Conservation (phyloP, 2,888 invertebrate genomes). For the Caenorhabditis plicata region DNA sequence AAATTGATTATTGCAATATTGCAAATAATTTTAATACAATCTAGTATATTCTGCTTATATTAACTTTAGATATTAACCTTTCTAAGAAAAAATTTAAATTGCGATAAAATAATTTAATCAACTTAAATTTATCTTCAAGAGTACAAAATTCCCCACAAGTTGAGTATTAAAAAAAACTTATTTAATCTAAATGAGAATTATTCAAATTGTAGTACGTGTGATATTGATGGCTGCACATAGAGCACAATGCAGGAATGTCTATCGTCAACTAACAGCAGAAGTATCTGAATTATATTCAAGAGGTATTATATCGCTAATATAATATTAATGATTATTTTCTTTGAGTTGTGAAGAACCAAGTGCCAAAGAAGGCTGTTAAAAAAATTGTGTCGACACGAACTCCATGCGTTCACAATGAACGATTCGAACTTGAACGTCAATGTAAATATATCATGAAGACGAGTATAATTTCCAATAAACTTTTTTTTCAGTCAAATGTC, state of each 20-base stretch:
- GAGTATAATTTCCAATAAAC: neutral
- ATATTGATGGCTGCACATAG: slow-evolving; percentile 24
- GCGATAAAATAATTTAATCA: no score
- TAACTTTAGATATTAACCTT: no score
- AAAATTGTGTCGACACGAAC: slow-evolving; percentile 16
- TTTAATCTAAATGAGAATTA: no score
- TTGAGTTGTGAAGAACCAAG: slow-evolving; percentile 31
- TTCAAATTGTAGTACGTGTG: slow-evolving; percentile 9
- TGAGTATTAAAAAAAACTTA: neutral
- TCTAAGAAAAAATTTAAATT: no score
- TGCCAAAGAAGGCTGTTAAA: slow-evolving; percentile 33
- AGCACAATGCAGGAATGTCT: slow-evolving; percentile 23
- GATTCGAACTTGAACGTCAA: slow-evolving; percentile 25
- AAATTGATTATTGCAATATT: no score
- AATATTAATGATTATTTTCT: no score
- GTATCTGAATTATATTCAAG: slow-evolving; percentile 28
- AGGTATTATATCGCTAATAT: no score
- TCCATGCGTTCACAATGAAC: slow-evolving; percentile 10
- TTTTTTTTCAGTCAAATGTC: slow-evolving; percentile 27
- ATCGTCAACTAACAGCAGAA: slow-evolving; percentile 28
- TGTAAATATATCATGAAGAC: slow-evolving; percentile 10
- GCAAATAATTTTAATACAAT: no score
- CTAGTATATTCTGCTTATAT: no score
- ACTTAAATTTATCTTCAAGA: neutral
- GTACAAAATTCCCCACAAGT: neutral